phyloP scores from a whole-genome alignment of 2,888 invertebrate genomes.

The Dinocampus coccinellae region DNA sequence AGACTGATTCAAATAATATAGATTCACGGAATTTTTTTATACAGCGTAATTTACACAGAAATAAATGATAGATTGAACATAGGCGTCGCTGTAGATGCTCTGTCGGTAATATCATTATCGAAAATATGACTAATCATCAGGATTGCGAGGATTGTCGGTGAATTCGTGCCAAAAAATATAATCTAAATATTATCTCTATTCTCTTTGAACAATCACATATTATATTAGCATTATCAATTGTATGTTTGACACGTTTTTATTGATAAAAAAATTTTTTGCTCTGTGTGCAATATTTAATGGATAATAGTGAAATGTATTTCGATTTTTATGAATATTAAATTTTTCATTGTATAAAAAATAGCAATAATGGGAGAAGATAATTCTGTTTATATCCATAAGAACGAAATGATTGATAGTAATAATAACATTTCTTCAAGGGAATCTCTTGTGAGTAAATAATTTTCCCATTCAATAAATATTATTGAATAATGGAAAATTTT shows the following conservation, averaged over 20 bases:
- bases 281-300: not conserved
- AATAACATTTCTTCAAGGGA: not conserved
- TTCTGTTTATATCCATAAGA: not conserved
- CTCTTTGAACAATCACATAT: not conserved
- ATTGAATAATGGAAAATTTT: slow-evolving; percentile 8
- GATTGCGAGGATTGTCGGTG: not conserved
- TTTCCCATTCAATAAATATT: not conserved
- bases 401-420: not conserved
- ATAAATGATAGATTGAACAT: no score
- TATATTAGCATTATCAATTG: not conserved
- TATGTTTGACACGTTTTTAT: not conserved
- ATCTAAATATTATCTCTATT: not conserved
- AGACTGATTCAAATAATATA: no score
- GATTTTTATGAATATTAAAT: not conserved
- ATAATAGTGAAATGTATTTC: not conserved
- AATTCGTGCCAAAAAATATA: not conserved
- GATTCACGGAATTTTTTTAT: no score
- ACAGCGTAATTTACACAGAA: no score
- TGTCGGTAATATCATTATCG: not conserved
- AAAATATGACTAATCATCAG: not conserved
- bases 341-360: not conserved
- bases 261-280: not conserved
- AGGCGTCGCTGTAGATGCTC: not conserved
- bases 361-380: not conserved
- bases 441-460: slow-evolving; percentile 4